Evolutionary conservation across 2,797 vertebrate genomes (phyloP), one percentile per base, ranked within the genome.

Genomic region (Brotula barbata): DNA sequence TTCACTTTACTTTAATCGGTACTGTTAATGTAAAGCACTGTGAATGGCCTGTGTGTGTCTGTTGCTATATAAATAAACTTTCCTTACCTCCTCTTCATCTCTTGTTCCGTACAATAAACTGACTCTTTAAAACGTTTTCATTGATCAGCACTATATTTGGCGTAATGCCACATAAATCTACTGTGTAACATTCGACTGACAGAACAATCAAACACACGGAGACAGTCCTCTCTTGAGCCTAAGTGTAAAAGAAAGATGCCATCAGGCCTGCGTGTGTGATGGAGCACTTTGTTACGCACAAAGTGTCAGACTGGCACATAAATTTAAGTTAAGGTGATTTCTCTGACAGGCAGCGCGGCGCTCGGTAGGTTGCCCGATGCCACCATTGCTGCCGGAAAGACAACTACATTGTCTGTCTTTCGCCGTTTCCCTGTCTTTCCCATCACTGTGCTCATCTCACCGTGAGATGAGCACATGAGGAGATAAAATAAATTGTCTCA

Each of bases 311-410:
- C 74, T 49, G 46, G 50, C 28, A 28, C 52, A 59, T 80, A 68
- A 57, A 75, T 80, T 62, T 49, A 70, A 70, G 45, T 58, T n/a
- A 45, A 45, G 60, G 48, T 56, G 58, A 78, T 81, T 83, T 21
- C 68, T 52, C 7, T 0, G 57, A 66, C 62, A 46, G 64, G 44
- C 65, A 62, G 11, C 31, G 55, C 43, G 50, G 37, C 60, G 2
- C 56, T 67, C 46, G 52, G 37, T 53, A 6, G 17, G 52, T 43
- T 0, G 37, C 56, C n/a, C 58, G 57, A 71, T 63, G 60, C 50
- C 45, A 51, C 57, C 46, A 20, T 50, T 60, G 44, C 43, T 56
- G 47, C 44, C 52, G 56, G 55, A 45, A 61, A 59, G 31, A 16
- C 60, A 45, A 47, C 17, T 53, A 40, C 20, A 9, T 12, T 25